Percentiles rank a stretch among this genome's conserved stretches.
Evolutionary conservation across 2,888 invertebrate genomes (phyloP).

Genomic region (Drosophila fulvimacula): DNA sequence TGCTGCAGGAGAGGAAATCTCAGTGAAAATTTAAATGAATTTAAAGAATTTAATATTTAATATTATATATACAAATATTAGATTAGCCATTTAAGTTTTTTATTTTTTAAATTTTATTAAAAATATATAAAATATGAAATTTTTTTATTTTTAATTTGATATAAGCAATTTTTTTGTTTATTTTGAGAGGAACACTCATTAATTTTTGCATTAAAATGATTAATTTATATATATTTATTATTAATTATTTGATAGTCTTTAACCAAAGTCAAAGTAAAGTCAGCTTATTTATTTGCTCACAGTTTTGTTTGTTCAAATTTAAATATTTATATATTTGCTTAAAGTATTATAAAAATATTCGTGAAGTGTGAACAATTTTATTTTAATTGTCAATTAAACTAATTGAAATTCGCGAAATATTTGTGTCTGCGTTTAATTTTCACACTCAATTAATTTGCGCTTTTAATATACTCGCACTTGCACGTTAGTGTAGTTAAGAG

Average conservation of each 20-base stretch:
- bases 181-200: too few relatives aligned
- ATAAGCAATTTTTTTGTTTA: too few relatives aligned
- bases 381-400: conserved; percentile 3
- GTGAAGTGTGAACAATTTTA: neutral
- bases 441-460: conserved; percentile 5
- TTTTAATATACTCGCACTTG: conserved; percentile 24
- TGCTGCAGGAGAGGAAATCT: neutral
- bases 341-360: neutral
- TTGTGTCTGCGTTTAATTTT: conserved; percentile 3
- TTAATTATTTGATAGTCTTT: too few relatives aligned
- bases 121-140: too few relatives aligned
- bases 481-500: neutral
- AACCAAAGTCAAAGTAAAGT: too few relatives aligned
- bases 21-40: neutral
- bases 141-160: too few relatives aligned
- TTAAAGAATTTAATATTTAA: neutral
- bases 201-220: too few relatives aligned
- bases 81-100: neutral
- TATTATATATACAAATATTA: neutral
- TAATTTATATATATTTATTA: too few relatives aligned
- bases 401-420: conserved; percentile 1
- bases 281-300: neutral
- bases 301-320: neutral
- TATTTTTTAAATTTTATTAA: neutral
- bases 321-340: neutral